Conservation (phyloP, 2,888 invertebrate species). For the Alsophila aescularia region DNA sequence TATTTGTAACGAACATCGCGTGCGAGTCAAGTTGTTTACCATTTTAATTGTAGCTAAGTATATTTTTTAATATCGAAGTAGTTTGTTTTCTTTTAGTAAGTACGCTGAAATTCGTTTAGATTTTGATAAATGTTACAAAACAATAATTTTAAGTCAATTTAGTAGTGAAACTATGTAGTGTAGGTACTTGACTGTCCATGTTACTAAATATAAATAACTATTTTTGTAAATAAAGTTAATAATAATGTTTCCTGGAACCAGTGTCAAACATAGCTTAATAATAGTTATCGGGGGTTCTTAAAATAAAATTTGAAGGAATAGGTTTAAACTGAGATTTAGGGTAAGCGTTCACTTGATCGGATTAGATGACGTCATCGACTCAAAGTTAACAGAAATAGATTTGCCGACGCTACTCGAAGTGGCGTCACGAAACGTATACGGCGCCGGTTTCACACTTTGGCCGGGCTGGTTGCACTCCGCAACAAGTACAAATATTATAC, state of each 20-base stretch:
- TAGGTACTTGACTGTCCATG: constrained; percentile 3
- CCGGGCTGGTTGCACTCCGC: too few species aligned
- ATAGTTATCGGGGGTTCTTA: background rate
- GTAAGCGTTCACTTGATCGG: background rate
- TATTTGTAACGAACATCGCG: constrained; percentile 52
- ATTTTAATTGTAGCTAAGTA: constrained; percentile 53
- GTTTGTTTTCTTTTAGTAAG: constrained; percentile 40
- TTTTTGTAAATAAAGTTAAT: constrained; percentile 14
- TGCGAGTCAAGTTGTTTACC: constrained; percentile 62
- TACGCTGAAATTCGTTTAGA: constrained; percentile 41
- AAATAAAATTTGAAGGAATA: background rate
- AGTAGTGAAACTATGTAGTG: constrained; percentile 12
- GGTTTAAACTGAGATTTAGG: background rate
- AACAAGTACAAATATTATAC: too few species aligned
- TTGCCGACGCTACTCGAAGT: too few species aligned
- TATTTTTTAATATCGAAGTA: constrained; percentile 35
- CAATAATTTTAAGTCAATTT: constrained; percentile 25
- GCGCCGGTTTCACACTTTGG: too few species aligned
- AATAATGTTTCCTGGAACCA: background rate
- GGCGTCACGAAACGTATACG: too few species aligned
- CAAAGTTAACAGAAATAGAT: too few species aligned
- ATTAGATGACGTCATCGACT: too few species aligned
- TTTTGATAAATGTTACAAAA: constrained; percentile 41
- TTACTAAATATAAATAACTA: background rate
- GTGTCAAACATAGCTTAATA: constrained; percentile 10